Evolutionary conservation across 1,140 invertebrate genomes (phyloP).

Genomic region (Penaeus japonicus): DNA sequence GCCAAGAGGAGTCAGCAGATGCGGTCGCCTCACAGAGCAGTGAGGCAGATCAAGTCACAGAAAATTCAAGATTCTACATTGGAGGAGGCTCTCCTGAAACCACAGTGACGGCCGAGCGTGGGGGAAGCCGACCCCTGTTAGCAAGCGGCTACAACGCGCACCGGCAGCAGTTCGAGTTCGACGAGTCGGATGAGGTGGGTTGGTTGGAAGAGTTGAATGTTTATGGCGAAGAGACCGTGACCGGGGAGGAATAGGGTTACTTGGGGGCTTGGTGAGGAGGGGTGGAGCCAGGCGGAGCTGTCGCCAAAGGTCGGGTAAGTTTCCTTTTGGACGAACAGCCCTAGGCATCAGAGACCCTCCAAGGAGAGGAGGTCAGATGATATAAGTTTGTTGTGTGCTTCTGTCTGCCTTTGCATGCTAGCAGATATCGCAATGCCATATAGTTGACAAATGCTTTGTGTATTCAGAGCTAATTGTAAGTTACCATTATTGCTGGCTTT

Average conservation of each 20-base stretch:
- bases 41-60: too few relatives aligned
- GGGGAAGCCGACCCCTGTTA: too few relatives aligned
- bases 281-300: neutral
- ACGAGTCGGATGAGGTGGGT: slow-evolving; percentile 22
- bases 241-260: neutral
- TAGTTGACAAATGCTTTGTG: neutral
- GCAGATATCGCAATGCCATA: neutral
- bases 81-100: too few relatives aligned
- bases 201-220: neutral
- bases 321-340: neutral
- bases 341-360: neutral
- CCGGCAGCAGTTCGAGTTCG: neutral
- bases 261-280: too few relatives aligned
- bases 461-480: neutral
- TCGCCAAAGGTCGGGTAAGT: neutral
- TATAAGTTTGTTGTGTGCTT: neutral
- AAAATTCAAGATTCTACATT: too few relatives aligned
- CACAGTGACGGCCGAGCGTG: too few relatives aligned
- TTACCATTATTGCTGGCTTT: neutral
- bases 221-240: neutral
- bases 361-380: neutral
- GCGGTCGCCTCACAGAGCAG: too few relatives aligned
- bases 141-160: neutral
- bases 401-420: neutral
- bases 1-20: too few relatives aligned